Base-by-base conservation (phyloP, 1,140 invertebrate genomes). In the Pemphigus obesinymphae region DNA sequence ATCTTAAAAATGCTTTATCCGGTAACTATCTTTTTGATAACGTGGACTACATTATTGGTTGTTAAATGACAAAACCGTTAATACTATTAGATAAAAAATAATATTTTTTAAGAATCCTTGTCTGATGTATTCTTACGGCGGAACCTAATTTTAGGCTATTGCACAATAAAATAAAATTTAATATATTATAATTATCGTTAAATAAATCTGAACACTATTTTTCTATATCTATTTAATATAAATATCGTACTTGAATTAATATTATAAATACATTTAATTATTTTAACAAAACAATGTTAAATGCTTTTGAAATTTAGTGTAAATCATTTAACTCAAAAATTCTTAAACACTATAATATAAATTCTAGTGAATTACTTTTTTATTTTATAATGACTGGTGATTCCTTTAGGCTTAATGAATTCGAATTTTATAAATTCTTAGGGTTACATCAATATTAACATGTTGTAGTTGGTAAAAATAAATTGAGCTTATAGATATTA, bases 401-500 rank as follows among this genome's bases (percentile, higher is more conserved):
- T 80, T 80, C 15, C 15, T 43, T 61, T 63, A 63, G 55, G 37
- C 23, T 63, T 31, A 61, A 45, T 31, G 4, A 80, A 80, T 43
- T 80, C 26, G 76, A 80, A 63, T 80, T 63, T 80, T 76, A 13
- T 63, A 63, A 20, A 80, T 63, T 80, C 34, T 78, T 78, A 78
- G 29, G 17, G 2, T 78, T 37, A 78, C 17, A 43, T 43, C 5
- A 26, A 78, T 29, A 45, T 31, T 78, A 61, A 17, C 7, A 20
- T 43, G 2, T 58, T 43, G 73, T 78, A 78, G 73, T 53, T 55
- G 23, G 10, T 80, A 80, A 58, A 78, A 31, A 58, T 17, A 43
- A 61, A 80, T 80, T 80, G 76, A 80, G 76, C 76, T 80, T 80
- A 80, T 80, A 80, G 76, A 45, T 45, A 20, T 45, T 80, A 63